Percentiles rank a stretch among this genome's conserved stretches.
phyloP scores from a whole-genome alignment of 1,140 invertebrate genomes.

The Harpegnathos saltator region DNA sequence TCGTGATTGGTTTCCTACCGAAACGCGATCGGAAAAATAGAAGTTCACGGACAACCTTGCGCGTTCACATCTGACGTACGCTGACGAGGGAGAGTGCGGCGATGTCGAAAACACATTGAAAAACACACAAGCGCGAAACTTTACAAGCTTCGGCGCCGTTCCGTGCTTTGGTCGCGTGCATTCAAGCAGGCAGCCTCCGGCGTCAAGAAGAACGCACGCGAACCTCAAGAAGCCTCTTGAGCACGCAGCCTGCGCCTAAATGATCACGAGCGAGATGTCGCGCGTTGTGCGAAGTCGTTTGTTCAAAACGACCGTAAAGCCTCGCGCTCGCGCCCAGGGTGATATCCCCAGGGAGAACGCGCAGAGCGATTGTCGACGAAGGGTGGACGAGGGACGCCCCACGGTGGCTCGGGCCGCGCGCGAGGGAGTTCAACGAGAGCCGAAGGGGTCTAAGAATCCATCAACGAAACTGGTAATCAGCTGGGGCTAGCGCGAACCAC shows the following conservation, averaged over 20 bases:
- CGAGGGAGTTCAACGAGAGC: slow-evolving; percentile 59
- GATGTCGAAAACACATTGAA: background rate
- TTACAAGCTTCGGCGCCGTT: background rate
- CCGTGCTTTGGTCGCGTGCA: background rate
- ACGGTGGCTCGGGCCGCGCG: too few relatives aligned
- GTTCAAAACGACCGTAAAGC: slow-evolving; percentile 81
- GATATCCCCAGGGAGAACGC: slow-evolving; percentile 28
- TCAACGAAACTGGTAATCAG: slow-evolving; percentile 82
- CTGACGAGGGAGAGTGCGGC: too few relatives aligned
- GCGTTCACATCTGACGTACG: too few relatives aligned
- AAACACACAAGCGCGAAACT: background rate
- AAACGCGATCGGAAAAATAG: too few relatives aligned
- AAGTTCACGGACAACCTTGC: background rate
- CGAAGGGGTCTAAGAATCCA: slow-evolving; percentile 79
- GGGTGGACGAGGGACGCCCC: too few relatives aligned
- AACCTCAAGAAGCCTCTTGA: background rate
- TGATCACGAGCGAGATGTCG: background rate
- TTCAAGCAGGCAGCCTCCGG: background rate
- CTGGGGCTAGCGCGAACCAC: slow-evolving; percentile 74
- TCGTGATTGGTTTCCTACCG: too few relatives aligned
- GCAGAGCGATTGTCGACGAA: slow-evolving; percentile 41
- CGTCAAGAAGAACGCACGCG: background rate
- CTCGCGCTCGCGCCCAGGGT: slow-evolving; percentile 36
- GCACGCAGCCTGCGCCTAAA: too few relatives aligned
- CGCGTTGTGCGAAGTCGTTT: slow-evolving; percentile 72